phyloP scores from a whole-genome alignment of 2,797 vertebrate species.

The Catostomus latipinnis region DNA sequence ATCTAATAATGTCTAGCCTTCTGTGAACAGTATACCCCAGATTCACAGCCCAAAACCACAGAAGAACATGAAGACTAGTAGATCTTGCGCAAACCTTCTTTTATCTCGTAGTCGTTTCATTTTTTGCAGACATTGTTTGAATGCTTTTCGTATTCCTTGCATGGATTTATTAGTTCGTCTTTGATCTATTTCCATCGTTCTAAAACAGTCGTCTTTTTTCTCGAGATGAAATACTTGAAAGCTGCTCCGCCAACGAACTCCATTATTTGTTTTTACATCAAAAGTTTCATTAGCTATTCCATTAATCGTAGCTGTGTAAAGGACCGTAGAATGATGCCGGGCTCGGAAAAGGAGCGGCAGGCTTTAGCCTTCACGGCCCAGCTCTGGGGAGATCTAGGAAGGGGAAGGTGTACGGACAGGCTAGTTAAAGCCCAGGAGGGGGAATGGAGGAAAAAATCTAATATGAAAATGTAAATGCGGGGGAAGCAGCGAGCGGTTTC shows the following conservation, averaged over 20 bases:
- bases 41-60: constrained; percentile 57
- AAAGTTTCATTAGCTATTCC: constrained; percentile 76
- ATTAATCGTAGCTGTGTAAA: constrained; percentile 63
- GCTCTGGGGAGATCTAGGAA: constrained; percentile 37
- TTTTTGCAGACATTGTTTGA: constrained; percentile 62
- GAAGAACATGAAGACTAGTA: constrained; percentile 50
- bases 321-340: constrained; percentile 17
- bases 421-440: constrained; percentile 53
- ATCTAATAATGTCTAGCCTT: constrained; percentile 60
- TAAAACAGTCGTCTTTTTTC: constrained; percentile 60
- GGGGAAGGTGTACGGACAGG: constrained; percentile 38
- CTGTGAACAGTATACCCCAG: constrained; percentile 33
- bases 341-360: constrained; percentile 2
- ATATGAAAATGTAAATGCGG: constrained; percentile 83
- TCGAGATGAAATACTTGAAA: constrained; percentile 71
- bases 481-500: constrained; percentile 69
- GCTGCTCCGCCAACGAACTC: constrained; percentile 59
- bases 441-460: constrained; percentile 67
- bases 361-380: constrained; percentile 9
- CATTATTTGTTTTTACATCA: constrained; percentile 72
- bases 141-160: constrained; percentile 59
- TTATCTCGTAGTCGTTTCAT: constrained; percentile 69
- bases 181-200: constrained; percentile 72
- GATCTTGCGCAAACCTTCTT: constrained; percentile 57
- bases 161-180: constrained; percentile 66